Evolutionary conservation across 1,140 invertebrate genomes (phyloP).

Genomic region (Nylanderia fulva): DNA sequence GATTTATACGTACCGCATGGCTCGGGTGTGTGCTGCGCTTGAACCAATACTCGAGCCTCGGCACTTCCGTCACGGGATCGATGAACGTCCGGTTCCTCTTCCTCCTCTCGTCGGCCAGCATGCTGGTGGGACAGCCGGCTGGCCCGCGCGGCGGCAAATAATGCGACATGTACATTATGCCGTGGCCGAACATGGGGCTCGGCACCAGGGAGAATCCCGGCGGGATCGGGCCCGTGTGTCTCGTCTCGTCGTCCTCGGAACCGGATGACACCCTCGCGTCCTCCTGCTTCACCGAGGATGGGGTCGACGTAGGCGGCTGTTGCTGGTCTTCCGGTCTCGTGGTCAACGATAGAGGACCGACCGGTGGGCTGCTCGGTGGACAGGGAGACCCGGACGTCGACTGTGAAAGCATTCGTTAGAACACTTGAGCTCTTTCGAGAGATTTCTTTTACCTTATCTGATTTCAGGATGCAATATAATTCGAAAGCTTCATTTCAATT

Average conservation of each 20-base stretch:
- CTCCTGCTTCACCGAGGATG: conserved; percentile 83
- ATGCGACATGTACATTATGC: conserved; percentile 96
- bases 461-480: background rate
- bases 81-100: conserved; percentile 99
- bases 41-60: conserved; percentile 98
- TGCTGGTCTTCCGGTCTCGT: conserved; percentile 85
- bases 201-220: conserved; percentile 92
- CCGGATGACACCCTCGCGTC: conserved; percentile 84
- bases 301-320: conserved; percentile 75
- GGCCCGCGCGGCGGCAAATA: conserved; percentile 87
- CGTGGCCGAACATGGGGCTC: conserved; percentile 94
- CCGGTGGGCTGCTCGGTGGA: conserved; percentile 88
- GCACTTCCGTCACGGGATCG: conserved; percentile 99
- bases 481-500: background rate
- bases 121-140: conserved; percentile 87
- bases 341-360: conserved; percentile 89
- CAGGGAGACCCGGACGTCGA: conserved; percentile 83
- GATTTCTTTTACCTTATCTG: background rate
- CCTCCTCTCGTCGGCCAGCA: conserved; percentile 93
- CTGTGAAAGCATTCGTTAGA: conserved; percentile 66
- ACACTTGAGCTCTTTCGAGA: background rate
- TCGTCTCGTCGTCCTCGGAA: conserved; percentile 84
- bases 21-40: conserved; percentile 98
- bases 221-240: conserved; percentile 85
- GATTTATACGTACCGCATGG: conserved; percentile 88